A percentile compares a stretch with the other conserved stretches of the same genome.
Conservation (phyloP, 2,113 vertebrate genomes). For the Xenus cinereus region DNA sequence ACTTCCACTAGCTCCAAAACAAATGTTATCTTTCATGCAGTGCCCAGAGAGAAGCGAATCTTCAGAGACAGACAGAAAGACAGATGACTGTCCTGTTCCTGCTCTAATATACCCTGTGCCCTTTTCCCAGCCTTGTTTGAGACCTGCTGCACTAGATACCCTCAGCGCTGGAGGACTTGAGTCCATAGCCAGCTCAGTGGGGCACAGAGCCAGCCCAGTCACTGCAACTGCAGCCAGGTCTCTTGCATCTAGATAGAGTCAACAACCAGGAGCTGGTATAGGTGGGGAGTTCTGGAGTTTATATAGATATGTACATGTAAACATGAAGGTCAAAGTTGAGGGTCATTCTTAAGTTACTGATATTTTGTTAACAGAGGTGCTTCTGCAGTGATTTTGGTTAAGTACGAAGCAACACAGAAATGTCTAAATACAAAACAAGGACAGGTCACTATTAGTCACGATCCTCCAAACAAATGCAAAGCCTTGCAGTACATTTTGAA, state of each 20-base stretch:
- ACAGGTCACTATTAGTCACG: neutral
- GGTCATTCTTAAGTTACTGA: neutral
- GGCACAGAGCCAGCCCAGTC: neutral
- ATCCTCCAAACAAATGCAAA: neutral
- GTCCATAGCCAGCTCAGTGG: accelerated
- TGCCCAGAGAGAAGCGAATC: neutral
- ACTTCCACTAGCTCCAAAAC: neutral
- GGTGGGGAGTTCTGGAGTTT: neutral
- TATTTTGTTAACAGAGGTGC: neutral
- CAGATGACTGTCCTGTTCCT: neutral
- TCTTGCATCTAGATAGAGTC: neutral
- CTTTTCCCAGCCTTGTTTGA: neutral
- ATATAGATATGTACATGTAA: neutral
- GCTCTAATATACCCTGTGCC: neutral
- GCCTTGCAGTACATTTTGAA: neutral
- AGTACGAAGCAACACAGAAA: neutral
- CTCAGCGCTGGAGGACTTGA: neutral
- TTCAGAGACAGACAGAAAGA: neutral
- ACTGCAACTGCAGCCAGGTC: neutral
- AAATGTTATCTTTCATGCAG: neutral
- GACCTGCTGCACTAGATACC: neutral
- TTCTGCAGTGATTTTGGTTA: neutral
- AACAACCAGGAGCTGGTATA: neutral
- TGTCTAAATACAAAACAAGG: neutral
- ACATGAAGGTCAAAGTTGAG: neutral